Evolutionary conservation across 2,797 vertebrate genomes (phyloP).

Genomic region (Rousettus madagascariensis): DNA sequence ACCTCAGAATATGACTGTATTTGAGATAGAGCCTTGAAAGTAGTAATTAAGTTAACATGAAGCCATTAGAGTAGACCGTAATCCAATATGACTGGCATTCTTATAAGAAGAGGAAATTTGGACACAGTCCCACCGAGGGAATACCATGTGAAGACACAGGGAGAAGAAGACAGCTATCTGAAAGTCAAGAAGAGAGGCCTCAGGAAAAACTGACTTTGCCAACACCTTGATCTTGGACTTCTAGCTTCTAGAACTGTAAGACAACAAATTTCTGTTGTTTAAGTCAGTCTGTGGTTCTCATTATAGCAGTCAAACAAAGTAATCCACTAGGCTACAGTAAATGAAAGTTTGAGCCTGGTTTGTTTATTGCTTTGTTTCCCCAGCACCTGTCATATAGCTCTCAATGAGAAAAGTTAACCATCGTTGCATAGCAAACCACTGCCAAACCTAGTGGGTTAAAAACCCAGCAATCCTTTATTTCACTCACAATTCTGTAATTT

Average conservation of each 20-base stretch:
- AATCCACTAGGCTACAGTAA: background rate
- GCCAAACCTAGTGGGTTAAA: background rate
- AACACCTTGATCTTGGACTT: background rate
- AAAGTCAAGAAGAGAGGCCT: background rate
- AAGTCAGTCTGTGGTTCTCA: background rate
- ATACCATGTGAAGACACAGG: background rate
- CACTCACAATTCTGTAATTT: background rate
- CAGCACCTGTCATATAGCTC: background rate
- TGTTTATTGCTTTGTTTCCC: background rate
- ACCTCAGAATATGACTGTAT: background rate
- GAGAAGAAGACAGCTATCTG: background rate
- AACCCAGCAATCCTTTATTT: background rate
- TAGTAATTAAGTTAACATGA: background rate
- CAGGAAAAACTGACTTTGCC: background rate
- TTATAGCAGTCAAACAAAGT: background rate
- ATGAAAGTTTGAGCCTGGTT: background rate
- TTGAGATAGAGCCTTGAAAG: background rate
- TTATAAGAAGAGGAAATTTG: background rate
- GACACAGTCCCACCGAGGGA: background rate
- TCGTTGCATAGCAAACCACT: background rate
- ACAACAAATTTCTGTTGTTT: background rate
- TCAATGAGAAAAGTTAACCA: background rate
- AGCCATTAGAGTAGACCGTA: background rate
- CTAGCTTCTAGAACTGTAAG: background rate
- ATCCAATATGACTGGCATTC: background rate